Conservation (phyloP, 2,797 vertebrate genomes). For the Heliangelus exortis region DNA sequence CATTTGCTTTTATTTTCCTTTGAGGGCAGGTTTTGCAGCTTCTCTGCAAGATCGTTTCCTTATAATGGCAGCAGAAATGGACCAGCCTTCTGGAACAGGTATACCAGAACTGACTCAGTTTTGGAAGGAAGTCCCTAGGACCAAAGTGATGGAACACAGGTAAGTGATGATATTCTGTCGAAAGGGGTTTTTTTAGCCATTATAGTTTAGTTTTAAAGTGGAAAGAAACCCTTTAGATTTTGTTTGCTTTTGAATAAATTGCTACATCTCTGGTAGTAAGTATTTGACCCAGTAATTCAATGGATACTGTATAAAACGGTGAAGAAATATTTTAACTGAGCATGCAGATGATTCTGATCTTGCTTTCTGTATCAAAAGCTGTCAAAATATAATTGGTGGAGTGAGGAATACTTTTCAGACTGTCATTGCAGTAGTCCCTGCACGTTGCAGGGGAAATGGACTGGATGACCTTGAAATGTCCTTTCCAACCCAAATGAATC, state of each 20-base stretch:
- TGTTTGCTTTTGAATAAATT: background rate
- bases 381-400: background rate
- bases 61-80: slow-evolving; percentile 97
- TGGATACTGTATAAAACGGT: background rate
- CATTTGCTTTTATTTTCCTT: background rate
- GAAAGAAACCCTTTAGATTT: background rate
- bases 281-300: background rate
- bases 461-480: background rate
- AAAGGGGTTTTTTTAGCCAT: background rate
- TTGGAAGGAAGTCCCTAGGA: slow-evolving; percentile 93
- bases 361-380: background rate
- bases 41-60: slow-evolving; percentile 94
- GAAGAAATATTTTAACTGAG: background rate
- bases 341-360: background rate
- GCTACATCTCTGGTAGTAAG: background rate
- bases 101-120: slow-evolving; percentile 89
- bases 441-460: background rate
- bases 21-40: slow-evolving; percentile 85
- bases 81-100: slow-evolving; percentile 77
- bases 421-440: background rate
- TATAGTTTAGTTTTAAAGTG: background rate
- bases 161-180: slow-evolving; percentile 35
- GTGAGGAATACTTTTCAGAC: background rate
- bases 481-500: background rate
- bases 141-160: slow-evolving; percentile 94